Percentiles rank a stretch among this genome's conserved stretches.
Evolutionary conservation across 2,797 vertebrate genomes (phyloP).

Genomic region (Lindbergichthys nudifrons): DNA sequence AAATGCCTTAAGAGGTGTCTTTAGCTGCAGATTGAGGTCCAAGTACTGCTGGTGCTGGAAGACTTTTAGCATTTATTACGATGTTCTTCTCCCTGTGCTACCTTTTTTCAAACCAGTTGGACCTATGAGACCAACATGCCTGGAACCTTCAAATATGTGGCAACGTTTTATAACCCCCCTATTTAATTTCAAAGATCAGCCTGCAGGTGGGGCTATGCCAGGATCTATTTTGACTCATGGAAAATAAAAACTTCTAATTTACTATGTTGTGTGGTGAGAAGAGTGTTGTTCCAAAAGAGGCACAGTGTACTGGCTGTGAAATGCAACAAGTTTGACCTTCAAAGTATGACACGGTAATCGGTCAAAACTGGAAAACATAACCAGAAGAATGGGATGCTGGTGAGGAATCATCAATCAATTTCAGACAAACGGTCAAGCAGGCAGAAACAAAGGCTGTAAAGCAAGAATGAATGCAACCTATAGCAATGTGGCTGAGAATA

Average conservation of each 20-base stretch:
- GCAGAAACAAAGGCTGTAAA: not conserved
- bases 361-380: not conserved
- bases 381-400: not conserved
- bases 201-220: constrained; percentile 9
- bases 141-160: constrained; percentile 41
- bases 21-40: constrained; percentile 40
- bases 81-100: constrained; percentile 11
- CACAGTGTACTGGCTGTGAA: not conserved
- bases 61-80: constrained; percentile 30
- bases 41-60: constrained; percentile 31
- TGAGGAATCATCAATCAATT: not conserved
- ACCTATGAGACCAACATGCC: constrained; percentile 45
- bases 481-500: not conserved
- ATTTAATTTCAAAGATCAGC: constrained; percentile 24
- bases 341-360: not conserved
- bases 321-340: not conserved
- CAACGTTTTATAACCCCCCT: constrained; percentile 20
- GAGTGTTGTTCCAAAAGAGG: not conserved
- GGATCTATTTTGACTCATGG: not conserved
- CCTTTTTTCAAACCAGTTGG: constrained; percentile 35
- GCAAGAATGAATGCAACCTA: not conserved
- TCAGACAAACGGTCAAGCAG: not conserved
- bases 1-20: constrained; percentile 41
- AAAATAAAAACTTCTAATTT: not conserved
- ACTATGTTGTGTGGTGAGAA: not conserved